Evolutionary conservation across 2,888 invertebrate genomes (phyloP).

Genomic region (Cylindroiulus punctatus): DNA sequence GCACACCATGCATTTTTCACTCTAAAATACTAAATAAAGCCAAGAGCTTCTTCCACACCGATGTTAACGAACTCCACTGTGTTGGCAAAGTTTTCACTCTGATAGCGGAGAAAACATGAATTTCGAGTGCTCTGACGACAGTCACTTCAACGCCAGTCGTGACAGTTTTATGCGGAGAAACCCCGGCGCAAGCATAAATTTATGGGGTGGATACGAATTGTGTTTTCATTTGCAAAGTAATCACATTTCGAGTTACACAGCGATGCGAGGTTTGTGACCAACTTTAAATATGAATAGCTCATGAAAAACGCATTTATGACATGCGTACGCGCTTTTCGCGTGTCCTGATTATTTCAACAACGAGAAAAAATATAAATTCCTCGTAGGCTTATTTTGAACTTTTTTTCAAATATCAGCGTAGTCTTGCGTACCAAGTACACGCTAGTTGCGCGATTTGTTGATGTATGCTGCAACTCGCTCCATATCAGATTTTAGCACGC

Average conservation of each 20-base stretch:
- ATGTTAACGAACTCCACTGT: constrained; percentile 22
- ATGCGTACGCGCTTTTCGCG: not conserved
- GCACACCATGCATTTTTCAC: too few relatives aligned
- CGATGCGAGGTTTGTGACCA: not conserved
- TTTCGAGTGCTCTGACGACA: constrained; percentile 12
- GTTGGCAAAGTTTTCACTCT: not conserved
- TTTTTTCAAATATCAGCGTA: not conserved
- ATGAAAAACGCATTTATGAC: constrained; percentile 28
- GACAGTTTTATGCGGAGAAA: constrained; percentile 34
- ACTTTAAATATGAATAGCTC: constrained; percentile 45
- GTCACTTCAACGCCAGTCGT: not conserved
- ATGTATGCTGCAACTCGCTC: too few relatives aligned
- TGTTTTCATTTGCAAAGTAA: constrained; percentile 5
- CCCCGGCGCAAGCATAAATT: not conserved
- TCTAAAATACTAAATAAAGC: not conserved
- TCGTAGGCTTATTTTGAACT: not conserved
- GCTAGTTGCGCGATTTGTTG: too few relatives aligned
- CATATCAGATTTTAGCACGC: too few relatives aligned
- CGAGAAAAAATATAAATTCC: not conserved
- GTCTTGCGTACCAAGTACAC: not conserved
- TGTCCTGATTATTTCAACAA: constrained; percentile 40
- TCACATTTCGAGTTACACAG: not conserved
- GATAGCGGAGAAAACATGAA: not conserved
- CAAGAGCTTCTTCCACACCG: not conserved
- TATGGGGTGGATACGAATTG: constrained; percentile 10